Evolutionary conservation across 2,797 vertebrate genomes (phyloP).

Genomic region (Smutsia gigantea): DNA sequence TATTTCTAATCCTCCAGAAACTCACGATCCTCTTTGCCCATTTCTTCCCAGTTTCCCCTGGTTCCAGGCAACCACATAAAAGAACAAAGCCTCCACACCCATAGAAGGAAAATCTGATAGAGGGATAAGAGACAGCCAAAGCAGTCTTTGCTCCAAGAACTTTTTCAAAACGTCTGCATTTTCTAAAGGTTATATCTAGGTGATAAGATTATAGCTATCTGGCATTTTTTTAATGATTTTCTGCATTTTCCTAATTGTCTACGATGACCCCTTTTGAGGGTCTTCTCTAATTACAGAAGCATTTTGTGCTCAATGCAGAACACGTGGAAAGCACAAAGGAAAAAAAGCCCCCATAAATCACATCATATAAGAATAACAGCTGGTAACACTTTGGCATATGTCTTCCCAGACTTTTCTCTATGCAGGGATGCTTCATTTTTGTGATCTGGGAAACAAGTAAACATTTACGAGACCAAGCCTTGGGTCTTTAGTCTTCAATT

Average conservation of each 20-base stretch:
- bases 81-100: not conserved
- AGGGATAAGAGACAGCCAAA: not conserved
- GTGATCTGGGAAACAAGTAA: constrained; percentile 51
- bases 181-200: constrained; percentile 20
- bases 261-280: constrained; percentile 6
- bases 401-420: constrained; percentile 60
- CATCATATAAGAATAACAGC: constrained; percentile 50
- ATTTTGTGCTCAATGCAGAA: constrained; percentile 43
- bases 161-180: not conserved
- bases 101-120: not conserved
- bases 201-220: not conserved
- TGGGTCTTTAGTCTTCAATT: constrained; percentile 71
- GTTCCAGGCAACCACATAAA: not conserved
- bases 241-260: constrained; percentile 13
- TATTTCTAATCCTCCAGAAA: constrained; percentile 27
- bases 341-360: constrained; percentile 30
- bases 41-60: not conserved
- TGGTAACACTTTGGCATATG: constrained; percentile 61
- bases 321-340: constrained; percentile 34
- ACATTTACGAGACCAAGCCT: constrained; percentile 63
- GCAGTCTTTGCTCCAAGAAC: not conserved
- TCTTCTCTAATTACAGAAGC: constrained; percentile 57
- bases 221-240: not conserved
- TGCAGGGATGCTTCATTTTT: constrained; percentile 43
- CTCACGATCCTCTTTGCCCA: not conserved